Percentiles rank a stretch among this genome's conserved stretches.
Evolutionary conservation across 2,113 vertebrate genomes (phyloP).

Genomic region (Rhabdornis inornatus): DNA sequence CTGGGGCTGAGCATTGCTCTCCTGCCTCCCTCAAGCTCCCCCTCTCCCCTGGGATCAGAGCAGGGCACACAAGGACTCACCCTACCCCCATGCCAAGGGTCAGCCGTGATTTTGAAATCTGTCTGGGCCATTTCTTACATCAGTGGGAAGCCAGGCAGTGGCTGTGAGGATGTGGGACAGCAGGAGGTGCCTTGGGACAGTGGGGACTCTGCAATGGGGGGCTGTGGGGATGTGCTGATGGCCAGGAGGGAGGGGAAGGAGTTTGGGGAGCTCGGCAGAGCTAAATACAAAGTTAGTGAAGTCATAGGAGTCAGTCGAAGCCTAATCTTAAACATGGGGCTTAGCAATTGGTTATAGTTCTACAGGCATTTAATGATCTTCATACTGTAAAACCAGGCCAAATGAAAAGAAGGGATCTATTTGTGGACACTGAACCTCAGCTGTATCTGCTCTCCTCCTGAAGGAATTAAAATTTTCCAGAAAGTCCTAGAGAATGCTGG

Average conservation of each 20-base stretch:
- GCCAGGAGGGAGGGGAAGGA: background rate
- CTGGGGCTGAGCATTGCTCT: background rate
- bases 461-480: background rate
- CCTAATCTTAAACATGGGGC: background rate
- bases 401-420: background rate
- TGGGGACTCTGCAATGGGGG: background rate
- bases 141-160: background rate
- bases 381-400: background rate
- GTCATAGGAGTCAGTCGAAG: background rate
- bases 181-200: background rate
- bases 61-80: background rate
- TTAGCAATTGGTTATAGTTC: background rate
- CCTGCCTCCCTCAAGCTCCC: background rate
- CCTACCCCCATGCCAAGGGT: fast-evolving
- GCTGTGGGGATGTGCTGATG: background rate
- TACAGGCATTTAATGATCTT: background rate
- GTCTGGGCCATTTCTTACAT: fast-evolving
- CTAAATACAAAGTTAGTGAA: background rate
- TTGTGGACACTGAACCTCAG: background rate
- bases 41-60: background rate
- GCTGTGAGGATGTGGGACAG: background rate
- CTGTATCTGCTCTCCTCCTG: background rate
- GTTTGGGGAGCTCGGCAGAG: background rate
- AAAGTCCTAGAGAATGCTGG: background rate
- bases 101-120: fast-evolving